These are phyloP conservation scores for Lasius fuliginosus DNA, from an alignment of 2,888 invertebrate species.

Conservation along the genomic window DNA sequence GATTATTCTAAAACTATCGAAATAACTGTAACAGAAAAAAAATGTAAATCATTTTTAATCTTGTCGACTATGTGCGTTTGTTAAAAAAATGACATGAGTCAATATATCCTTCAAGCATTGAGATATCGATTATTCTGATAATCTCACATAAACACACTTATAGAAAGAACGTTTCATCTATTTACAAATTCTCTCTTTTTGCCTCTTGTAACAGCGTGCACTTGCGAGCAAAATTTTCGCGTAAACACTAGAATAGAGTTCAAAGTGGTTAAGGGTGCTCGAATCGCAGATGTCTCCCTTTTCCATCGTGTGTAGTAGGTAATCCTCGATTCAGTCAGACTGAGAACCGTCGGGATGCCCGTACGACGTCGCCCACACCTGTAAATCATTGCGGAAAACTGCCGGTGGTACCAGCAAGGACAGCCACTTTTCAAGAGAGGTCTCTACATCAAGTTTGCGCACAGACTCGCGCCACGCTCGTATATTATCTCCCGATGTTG, in stretches of 20 bases:
- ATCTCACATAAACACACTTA: not conserved
- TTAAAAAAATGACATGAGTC: not conserved
- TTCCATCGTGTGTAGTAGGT: not conserved
- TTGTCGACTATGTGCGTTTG: not conserved
- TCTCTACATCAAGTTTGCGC: constrained; percentile 75
- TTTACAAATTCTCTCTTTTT: not conserved
- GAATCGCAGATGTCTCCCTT: not conserved
- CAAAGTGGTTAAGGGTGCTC: not conserved
- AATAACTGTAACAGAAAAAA: not conserved
- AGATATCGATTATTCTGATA: not conserved
- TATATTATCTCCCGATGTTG: constrained; percentile 55
- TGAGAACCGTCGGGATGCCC: constrained; percentile 40
- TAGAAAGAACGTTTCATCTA: not conserved
- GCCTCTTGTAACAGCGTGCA: not conserved
- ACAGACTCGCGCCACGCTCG: constrained; percentile 38
- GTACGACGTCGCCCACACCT: constrained; percentile 59
- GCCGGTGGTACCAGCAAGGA: constrained; percentile 59
- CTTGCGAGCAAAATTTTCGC: not conserved
- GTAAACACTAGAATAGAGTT: constrained; percentile 15
- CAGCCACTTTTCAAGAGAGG: constrained; percentile 65
- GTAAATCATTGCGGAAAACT: constrained; percentile 73
- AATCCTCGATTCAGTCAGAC: constrained; percentile 30
- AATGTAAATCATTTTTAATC: not conserved
- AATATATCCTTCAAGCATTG: not conserved
- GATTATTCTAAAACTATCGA: not conserved